Base-by-base conservation (phyloP, 2,888 invertebrate species). In the Hartigia nigra region DNA sequence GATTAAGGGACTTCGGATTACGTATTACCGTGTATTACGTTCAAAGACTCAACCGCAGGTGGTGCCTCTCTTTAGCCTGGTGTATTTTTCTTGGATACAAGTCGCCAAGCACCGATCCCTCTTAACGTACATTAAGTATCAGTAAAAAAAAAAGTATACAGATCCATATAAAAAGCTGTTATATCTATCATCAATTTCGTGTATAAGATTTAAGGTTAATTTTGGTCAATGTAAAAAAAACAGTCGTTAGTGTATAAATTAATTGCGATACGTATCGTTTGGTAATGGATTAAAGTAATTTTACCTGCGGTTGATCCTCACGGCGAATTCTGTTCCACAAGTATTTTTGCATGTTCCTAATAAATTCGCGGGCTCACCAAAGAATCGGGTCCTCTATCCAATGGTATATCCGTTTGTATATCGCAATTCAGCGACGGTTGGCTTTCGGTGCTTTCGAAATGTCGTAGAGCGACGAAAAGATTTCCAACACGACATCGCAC, bases 1-100 rank as follows among this genome's bases (percentile, higher is more conserved):
- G 31, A 77, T 55, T 55, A 77, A 81, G 78, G 78, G 23, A 72
- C 55, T 55, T 31, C 76, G 80, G 81, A 83, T 85, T 84, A 84
- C 83, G 84, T 84, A 88, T 86, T 86, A 84, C 80, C 84, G 79
- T 74, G 81, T 84, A 84, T 86, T 84, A 86, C 82, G 86, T 84
- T 85, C 84, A 83, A 85, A 83, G 82, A 77, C 84, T 81, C 78
- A 76, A 83, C 83, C 82, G 84, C 85, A 83, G 83, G 82, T 86
- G n/a, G 74, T 31, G 83, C 76, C 83, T 81, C 80, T 31, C 72
- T 31, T 72, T 72, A 55, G 23, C 12, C 34, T 3, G 12, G 1
- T 34, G 31, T 34, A 12, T 31, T 14, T 72, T 23, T 72, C 32
- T 23, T 23, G 55, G 55, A 55, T 23, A 55, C 55, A 23, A 55